Base-by-base conservation (phyloP, 2,888 invertebrate genomes). In the Thyatira batis region DNA sequence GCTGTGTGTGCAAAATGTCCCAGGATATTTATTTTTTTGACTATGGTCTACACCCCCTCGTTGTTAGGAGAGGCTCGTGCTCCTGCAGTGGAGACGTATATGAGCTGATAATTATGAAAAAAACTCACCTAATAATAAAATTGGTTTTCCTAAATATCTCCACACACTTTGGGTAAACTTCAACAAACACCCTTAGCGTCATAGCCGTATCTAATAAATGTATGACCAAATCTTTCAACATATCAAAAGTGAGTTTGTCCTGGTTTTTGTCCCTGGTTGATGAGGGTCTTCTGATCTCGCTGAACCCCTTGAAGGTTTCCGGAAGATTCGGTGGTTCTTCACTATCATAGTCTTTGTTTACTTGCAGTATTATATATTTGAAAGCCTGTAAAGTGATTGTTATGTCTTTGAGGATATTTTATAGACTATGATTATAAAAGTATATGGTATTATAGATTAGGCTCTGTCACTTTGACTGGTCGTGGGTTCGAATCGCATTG, bases 191-290 rank as follows among this genome's bases (percentile, higher is more conserved):
- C 70, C 93, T 92, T 49, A 97, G 71, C 0, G 95, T 95, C 71
- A 94, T 93, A 0, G 95, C 92, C 11, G 94, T 94, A 73, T 97
- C 97, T 53, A 95, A 75, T 33, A 96, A 78, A 68, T 95, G 95
- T 43, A 95, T 76, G 0, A 95, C 90, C 28, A 96, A 77, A 75
- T 97, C 96, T 60, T 93, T 92, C n/a, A 95, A 84, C 0, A 88
- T 79, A 1, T 83, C 78, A 28, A 92, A 79, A 0, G 89, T 90
- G 45, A 94, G 74, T 54, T 84, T 80, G 17, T 87, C 87, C 0
- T 69, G 73, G 2, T 50, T 57, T 58, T 83, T 84, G 1, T 39
- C 39, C 8, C 5, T 39, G 11, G 57, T 72, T 52, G 70, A 67
- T 17, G 82, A 58, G 1, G 87, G 85, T 51, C 92, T 66, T 43